phyloP scores from a whole-genome alignment of 2,888 invertebrate species.

The Platerodrilus igneus region DNA sequence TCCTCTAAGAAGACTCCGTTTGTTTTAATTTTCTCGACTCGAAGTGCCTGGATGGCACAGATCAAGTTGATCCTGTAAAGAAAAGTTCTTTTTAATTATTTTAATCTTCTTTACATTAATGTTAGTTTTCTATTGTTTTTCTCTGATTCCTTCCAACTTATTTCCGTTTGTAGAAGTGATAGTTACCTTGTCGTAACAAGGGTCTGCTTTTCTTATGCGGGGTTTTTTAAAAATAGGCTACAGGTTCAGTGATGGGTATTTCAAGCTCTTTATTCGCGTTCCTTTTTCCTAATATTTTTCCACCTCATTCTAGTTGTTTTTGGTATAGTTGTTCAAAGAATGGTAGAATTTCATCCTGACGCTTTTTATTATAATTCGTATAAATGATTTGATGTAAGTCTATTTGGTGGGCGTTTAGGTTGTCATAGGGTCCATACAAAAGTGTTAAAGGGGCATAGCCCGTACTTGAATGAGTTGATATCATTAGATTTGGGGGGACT shows the following conservation, averaged over 20 bases:
- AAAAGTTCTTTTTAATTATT: slow-evolving; percentile 20
- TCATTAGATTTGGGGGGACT: slow-evolving; percentile 3
- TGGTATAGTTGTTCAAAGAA: slow-evolving; percentile 6
- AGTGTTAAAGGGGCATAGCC: too few species aligned
- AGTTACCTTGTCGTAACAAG: too few species aligned
- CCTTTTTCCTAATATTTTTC: too few species aligned
- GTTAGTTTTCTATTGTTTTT: slow-evolving; percentile 11
- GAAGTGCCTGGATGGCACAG: slow-evolving; percentile 18
- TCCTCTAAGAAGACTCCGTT: slow-evolving; percentile 20
- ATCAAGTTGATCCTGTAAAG: slow-evolving; percentile 19
- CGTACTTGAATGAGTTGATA: too few species aligned
- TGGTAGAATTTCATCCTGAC: too few species aligned
- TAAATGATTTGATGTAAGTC: slow-evolving; percentile 19
- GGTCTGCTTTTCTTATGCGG: too few species aligned
- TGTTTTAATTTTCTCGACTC: slow-evolving; percentile 15
- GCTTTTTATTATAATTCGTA: too few species aligned
- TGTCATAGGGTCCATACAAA: too few species aligned
- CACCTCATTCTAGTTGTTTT: too few species aligned
- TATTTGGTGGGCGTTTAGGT: slow-evolving; percentile 13
- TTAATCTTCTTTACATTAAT: slow-evolving; percentile 17
- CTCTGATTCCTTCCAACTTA: slow-evolving; percentile 20
- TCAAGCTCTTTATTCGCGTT: slow-evolving; percentile 8
- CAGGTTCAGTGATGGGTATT: too few species aligned
- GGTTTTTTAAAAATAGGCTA: too few species aligned
- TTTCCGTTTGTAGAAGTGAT: slow-evolving; percentile 13